Conservation (phyloP, 2,113 vertebrate genomes). For the Uria aalge region DNA sequence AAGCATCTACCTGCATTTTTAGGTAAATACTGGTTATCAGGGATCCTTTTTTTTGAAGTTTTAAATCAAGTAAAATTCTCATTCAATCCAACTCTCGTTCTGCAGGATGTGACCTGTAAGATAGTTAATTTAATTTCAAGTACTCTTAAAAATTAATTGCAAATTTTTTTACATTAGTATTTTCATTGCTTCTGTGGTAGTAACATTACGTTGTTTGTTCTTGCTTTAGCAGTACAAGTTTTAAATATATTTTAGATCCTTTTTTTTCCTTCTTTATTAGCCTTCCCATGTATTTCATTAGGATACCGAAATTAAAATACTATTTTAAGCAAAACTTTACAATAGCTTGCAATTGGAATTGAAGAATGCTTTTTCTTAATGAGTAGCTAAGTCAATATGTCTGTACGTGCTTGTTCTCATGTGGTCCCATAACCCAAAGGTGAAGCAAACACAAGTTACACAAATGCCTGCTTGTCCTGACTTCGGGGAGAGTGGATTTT, state of each 20-base stretch:
- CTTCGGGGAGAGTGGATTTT: constrained; percentile 1
- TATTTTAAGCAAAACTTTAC: not conserved
- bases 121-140: not conserved
- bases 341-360: not conserved
- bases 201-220: not conserved
- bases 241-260: not conserved
- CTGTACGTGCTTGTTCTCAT: constrained; percentile 55
- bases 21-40: not conserved
- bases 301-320: not conserved
- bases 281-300: not conserved
- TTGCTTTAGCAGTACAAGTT: not conserved
- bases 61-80: not conserved
- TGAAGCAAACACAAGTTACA: constrained; percentile 64
- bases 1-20: not conserved
- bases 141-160: not conserved
- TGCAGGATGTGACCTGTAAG: not conserved
- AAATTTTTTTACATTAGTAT: not conserved
- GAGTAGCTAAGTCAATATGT: constrained; percentile 15
- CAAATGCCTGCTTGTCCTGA: constrained; percentile 59
- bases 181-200: not conserved
- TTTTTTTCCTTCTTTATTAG: not conserved
- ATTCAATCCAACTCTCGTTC: not conserved
- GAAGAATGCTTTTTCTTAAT: constrained; percentile 21
- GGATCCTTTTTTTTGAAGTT: not conserved
- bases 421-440: constrained; percentile 47